Percentiles rank a stretch among this genome's conserved stretches.
Conservation (phyloP, 2,113 vertebrate genomes). For the Anthoscopus minutus region DNA sequence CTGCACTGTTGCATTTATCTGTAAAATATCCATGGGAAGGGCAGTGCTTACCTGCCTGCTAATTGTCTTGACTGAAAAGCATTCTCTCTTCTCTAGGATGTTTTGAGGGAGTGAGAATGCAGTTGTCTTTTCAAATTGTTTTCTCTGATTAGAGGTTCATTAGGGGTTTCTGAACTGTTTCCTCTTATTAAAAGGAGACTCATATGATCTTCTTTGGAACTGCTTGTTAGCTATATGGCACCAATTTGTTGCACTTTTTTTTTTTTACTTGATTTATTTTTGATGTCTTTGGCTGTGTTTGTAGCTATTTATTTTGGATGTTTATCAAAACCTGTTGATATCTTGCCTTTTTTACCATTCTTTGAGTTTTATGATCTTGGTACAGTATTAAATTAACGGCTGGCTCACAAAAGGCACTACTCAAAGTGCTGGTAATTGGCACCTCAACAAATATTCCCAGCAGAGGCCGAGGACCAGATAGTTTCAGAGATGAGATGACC, state of each 20-base stretch:
- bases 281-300: neutral
- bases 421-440: conserved; percentile 26
- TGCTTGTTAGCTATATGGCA: neutral
- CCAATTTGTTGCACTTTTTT: neutral
- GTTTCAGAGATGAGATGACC: conserved; percentile 16
- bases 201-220: neutral
- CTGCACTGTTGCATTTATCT: neutral
- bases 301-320: neutral
- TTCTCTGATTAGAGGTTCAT: neutral
- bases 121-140: neutral
- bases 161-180: neutral
- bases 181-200: neutral
- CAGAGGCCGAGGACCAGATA: conserved; percentile 38
- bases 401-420: neutral
- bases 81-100: neutral
- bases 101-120: neutral
- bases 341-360: neutral
- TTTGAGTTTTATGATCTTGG: neutral
- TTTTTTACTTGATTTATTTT: neutral
- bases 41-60: neutral
- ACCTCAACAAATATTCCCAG: conserved; percentile 25
- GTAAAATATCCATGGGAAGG: neutral
- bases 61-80: neutral
- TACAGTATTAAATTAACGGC: neutral
- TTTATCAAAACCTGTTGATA: neutral